phyloP scores from a whole-genome alignment of 2,888 invertebrate species.

The Zygothrica quintamaculata region DNA sequence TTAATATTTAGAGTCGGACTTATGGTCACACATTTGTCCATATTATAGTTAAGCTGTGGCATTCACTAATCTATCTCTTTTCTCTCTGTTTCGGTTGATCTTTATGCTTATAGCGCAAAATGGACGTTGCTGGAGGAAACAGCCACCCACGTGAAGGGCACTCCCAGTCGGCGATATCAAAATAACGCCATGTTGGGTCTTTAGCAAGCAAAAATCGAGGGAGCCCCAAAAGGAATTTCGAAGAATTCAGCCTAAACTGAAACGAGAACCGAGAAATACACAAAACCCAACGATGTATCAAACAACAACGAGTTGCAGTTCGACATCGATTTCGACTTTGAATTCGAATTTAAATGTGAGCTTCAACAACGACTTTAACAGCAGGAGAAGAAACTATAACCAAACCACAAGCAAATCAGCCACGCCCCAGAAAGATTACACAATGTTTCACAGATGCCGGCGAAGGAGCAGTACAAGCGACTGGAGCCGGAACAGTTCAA shows the following conservation, averaged over 20 bases:
- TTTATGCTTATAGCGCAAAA: slow-evolving; percentile 45
- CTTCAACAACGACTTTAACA: slow-evolving; percentile 29
- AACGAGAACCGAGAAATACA: slow-evolving; percentile 21
- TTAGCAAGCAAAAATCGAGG: slow-evolving; percentile 43
- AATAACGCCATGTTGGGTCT: slow-evolving; percentile 58
- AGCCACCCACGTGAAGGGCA: slow-evolving; percentile 41
- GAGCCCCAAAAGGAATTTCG: slow-evolving; percentile 17
- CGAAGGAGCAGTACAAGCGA: slow-evolving; percentile 47
- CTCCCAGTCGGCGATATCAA: slow-evolving; percentile 42
- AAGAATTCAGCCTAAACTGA: too few relatives aligned
- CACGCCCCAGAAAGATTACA: slow-evolving; percentile 64
- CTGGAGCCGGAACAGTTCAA: slow-evolving; percentile 26
- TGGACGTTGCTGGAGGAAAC: slow-evolving; percentile 56
- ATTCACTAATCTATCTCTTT: too few relatives aligned
- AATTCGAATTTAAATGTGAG: slow-evolving; percentile 42
- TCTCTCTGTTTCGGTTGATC: neutral
- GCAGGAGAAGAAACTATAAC: slow-evolving; percentile 9
- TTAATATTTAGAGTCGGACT: slow-evolving; percentile 42
- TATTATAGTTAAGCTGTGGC: neutral
- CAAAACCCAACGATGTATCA: slow-evolving; percentile 41
- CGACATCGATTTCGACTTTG: slow-evolving; percentile 16
- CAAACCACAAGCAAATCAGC: slow-evolving; percentile 24
- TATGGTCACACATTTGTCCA: slow-evolving; percentile 44
- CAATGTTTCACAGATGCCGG: slow-evolving; percentile 74
- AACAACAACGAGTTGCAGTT: slow-evolving; percentile 22